Evolutionary conservation across 2,888 invertebrate genomes (phyloP).

Genomic region (Caenorhabditis panamensis): DNA sequence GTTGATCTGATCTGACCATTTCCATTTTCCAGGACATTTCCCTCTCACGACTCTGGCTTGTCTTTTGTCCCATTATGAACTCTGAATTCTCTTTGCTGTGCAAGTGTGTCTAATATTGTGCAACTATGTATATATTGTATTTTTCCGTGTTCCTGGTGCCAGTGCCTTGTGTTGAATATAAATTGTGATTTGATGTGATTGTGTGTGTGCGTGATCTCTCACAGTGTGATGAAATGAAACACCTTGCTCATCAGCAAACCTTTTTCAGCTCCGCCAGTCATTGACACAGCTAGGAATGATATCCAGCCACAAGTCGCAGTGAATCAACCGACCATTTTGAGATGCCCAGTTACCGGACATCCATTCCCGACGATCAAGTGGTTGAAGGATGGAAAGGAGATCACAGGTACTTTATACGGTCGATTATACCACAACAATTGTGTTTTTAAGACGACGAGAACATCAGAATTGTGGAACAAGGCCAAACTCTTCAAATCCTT

Average conservation of each 20-base stretch:
- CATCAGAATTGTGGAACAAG: slow-evolving; percentile 72
- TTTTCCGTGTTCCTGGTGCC: slow-evolving; percentile 10
- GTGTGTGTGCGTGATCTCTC: slow-evolving; percentile 15
- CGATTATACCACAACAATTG: not conserved
- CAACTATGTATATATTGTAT: not conserved
- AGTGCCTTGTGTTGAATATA: not conserved
- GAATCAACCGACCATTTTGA: slow-evolving; percentile 75
- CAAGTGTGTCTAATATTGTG: slow-evolving; percentile 1
- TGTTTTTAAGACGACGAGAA: slow-evolving; percentile 53
- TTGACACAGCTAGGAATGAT: slow-evolving; percentile 82
- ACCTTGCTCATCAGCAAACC: not conserved
- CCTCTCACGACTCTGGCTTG: slow-evolving; percentile 63
- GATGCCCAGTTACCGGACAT: slow-evolving; percentile 79
- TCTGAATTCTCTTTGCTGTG: not conserved
- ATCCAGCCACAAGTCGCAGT: slow-evolving; percentile 79
- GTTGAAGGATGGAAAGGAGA: slow-evolving; percentile 71
- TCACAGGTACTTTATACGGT: slow-evolving; percentile 31
- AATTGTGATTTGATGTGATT: slow-evolving; percentile 9
- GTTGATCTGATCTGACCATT: slow-evolving; percentile 29
- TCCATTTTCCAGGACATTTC: slow-evolving; percentile 31
- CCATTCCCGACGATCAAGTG: slow-evolving; percentile 79
- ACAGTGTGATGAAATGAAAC: slow-evolving; percentile 13
- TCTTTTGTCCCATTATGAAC: slow-evolving; percentile 34
- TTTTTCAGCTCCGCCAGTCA: slow-evolving; percentile 82
- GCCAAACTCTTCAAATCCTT: slow-evolving; percentile 68